Evolutionary conservation across 2,797 vertebrate genomes (phyloP).

Genomic region (Salmo trutta): DNA sequence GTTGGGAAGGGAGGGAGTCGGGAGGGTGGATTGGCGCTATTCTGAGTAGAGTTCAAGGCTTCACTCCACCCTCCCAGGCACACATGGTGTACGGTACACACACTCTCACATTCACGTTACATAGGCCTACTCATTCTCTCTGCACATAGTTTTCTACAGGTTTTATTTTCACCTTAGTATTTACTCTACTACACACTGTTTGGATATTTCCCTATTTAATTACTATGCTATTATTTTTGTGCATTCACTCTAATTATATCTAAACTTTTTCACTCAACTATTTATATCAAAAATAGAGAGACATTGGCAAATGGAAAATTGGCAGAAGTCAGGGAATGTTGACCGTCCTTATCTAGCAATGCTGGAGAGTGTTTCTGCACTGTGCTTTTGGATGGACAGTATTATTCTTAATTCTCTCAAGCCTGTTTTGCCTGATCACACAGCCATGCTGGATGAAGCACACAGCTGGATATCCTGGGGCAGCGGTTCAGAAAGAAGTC

Average conservation of each 20-base stretch:
- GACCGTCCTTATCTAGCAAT: background rate
- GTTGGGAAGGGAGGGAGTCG: background rate
- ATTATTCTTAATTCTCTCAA: conserved; percentile 19
- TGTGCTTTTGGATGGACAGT: conserved; percentile 38
- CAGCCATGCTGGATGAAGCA: conserved; percentile 53
- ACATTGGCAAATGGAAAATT: background rate
- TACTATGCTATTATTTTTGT: background rate
- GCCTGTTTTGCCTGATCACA: conserved; percentile 7
- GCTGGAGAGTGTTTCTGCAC: background rate
- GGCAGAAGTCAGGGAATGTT: background rate
- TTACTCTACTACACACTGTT: background rate
- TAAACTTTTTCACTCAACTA: background rate
- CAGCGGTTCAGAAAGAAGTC: conserved; percentile 37
- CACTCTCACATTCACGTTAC: background rate
- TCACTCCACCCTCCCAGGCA: conserved; percentile 29
- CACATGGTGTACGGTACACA: conserved; percentile 9
- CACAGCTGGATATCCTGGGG: conserved; percentile 59
- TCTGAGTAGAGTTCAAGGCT: conserved; percentile 61
- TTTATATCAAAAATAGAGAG: conserved; percentile 4
- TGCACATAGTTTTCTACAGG: background rate
- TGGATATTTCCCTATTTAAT: background rate
- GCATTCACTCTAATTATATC: background rate
- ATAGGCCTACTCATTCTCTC: background rate
- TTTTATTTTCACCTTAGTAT: background rate
- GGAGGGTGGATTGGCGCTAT: conserved; percentile 29